Percentiles rank a stretch among this genome's conserved stretches.
Conservation (phyloP, 2,888 invertebrate genomes). For the Laspeyria flexula region DNA sequence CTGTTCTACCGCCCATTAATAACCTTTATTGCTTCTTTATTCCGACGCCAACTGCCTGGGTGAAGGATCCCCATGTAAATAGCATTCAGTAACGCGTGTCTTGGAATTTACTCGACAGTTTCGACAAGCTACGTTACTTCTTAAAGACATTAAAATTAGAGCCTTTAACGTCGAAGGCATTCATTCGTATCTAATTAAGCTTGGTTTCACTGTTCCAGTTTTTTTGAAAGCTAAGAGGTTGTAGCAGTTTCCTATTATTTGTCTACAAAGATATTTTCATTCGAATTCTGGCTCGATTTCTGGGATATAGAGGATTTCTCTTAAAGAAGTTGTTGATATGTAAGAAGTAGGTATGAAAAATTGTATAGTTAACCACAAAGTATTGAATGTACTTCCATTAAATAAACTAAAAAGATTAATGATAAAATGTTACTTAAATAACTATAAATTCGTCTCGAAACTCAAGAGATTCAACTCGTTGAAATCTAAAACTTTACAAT, state of each 20-base stretch:
- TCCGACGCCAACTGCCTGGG: conserved; percentile 25
- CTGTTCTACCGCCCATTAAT: conserved; percentile 52
- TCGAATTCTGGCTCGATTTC: no score
- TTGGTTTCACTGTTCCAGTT: not conserved
- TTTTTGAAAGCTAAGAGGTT: not conserved
- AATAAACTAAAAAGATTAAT: no score
- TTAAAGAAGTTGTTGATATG: no score
- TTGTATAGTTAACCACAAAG: no score
- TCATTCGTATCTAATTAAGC: not conserved
- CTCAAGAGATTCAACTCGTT: not conserved
- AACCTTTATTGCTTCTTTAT: conserved; percentile 54
- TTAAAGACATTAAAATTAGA: not conserved
- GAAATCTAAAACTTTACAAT: not conserved
- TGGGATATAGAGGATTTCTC: no score
- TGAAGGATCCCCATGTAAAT: conserved; percentile 26
- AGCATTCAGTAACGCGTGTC: conserved; percentile 22
- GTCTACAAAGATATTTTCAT: not conserved
- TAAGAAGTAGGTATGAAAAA: no score
- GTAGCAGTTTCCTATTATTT: not conserved
- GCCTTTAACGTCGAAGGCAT: not conserved
- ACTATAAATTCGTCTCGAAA: no score
- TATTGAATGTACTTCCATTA: no score
- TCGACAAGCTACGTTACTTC: not conserved
- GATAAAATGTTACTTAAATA: no score
- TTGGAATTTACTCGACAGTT: conserved; percentile 15